A percentile compares a stretch with the other conserved stretches of the same genome.
Evolutionary conservation across 2,113 vertebrate genomes (phyloP).

Genomic region (Pelvicachromis taeniatus): DNA sequence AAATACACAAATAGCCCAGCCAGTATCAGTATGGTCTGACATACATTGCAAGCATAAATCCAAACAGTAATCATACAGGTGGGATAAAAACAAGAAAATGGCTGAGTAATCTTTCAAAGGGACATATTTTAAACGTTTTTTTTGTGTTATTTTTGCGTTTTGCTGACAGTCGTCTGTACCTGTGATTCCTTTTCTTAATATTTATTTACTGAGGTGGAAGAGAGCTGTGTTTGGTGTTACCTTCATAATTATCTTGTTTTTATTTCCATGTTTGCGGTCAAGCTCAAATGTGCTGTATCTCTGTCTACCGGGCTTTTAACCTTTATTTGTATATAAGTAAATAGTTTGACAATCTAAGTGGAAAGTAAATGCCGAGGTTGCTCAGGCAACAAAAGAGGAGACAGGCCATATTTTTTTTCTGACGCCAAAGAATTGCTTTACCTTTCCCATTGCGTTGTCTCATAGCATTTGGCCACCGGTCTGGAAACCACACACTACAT

Average conservation of each 20-base stretch:
- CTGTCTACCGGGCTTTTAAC: slow-evolving; percentile 73
- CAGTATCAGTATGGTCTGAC: neutral
- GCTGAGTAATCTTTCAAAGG: slow-evolving; percentile 22
- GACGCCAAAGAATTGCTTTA: slow-evolving; percentile 80
- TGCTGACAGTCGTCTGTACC: slow-evolving; percentile 8
- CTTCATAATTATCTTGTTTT: slow-evolving; percentile 26
- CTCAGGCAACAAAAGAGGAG: slow-evolving; percentile 60
- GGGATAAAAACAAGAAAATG: neutral
- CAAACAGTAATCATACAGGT: slow-evolving; percentile 30
- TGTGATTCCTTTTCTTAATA: neutral
- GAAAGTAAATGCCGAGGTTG: slow-evolving; percentile 73
- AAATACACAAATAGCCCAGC: neutral
- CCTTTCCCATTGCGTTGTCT: slow-evolving; percentile 47
- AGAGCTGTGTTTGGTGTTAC: slow-evolving; percentile 72
- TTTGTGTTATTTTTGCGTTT: neutral
- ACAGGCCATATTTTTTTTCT: slow-evolving; percentile 77
- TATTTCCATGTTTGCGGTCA: slow-evolving; percentile 52
- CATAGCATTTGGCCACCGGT: neutral
- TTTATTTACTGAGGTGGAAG: slow-evolving; percentile 68
- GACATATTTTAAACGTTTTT: neutral
- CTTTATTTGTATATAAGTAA: slow-evolving; percentile 75
- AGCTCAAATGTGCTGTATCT: slow-evolving; percentile 51
- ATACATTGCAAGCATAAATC: neutral
- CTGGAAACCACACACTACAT: neutral
- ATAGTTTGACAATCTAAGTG: slow-evolving; percentile 77